Conservation (phyloP, 2,888 invertebrate species). For the Melangyna quadrimaculata region DNA sequence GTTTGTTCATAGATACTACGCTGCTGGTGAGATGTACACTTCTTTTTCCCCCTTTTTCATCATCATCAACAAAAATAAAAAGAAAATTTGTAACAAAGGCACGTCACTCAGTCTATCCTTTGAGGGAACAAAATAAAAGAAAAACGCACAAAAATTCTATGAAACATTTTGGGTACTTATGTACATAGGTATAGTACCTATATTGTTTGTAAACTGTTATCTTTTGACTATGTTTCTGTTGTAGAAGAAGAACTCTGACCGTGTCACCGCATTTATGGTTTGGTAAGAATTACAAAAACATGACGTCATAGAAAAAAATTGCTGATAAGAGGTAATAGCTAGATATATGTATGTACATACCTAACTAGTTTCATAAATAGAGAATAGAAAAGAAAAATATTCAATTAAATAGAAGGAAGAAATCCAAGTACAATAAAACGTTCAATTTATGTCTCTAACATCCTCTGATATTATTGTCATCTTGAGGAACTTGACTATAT, state of each 20-base stretch:
- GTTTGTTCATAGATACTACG: conserved; percentile 28
- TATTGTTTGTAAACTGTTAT: conserved; percentile 41
- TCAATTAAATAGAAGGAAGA: conserved; percentile 29
- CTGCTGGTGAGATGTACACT: conserved; percentile 34
- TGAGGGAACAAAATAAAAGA: neutral
- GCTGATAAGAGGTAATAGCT: conserved; percentile 41
- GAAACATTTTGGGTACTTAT: neutral
- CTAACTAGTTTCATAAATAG: neutral
- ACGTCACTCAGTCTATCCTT: conserved; percentile 44
- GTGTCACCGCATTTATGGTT: conserved; percentile 31
- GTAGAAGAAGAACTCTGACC: conserved; percentile 58
- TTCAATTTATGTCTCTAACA: conserved; percentile 58
- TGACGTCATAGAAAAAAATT: conserved; percentile 53
- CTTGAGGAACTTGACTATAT: conserved; percentile 18
- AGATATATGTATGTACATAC: neutral
- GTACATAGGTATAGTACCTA: neutral
- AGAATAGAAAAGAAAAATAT: neutral
- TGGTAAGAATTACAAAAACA: conserved; percentile 52
- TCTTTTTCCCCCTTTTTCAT: conserved; percentile 8
- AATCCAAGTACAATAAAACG: conserved; percentile 29
- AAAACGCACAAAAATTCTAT: conserved; percentile 36
- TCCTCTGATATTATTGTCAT: conserved; percentile 36
- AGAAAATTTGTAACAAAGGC: conserved; percentile 18
- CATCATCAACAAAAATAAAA: neutral
- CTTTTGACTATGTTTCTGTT: conserved; percentile 27